Percentiles rank a stretch among this genome's conserved stretches.
Evolutionary conservation across 2,888 invertebrate genomes (phyloP).

Genomic region (Andrena praecox): DNA sequence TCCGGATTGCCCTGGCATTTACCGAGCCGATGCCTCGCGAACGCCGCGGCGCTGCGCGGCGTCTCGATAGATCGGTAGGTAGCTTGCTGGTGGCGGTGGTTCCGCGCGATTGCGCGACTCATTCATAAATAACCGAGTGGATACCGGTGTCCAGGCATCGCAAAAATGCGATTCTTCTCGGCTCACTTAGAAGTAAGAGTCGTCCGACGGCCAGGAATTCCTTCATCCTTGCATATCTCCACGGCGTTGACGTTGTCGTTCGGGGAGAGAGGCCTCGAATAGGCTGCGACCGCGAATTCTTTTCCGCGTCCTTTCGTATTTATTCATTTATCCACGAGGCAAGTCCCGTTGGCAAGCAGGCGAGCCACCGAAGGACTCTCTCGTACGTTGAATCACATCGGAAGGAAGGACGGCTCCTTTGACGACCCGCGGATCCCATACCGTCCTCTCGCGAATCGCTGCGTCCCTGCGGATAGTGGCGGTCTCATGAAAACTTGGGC

Average conservation of each 20-base stretch:
- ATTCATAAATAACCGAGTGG: constrained; percentile 54
- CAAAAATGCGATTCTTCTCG: constrained; percentile 46
- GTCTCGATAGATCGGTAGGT: constrained; percentile 39
- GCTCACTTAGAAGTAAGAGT: constrained; percentile 9
- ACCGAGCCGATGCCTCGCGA: background rate
- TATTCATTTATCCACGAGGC: background rate
- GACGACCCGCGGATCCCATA: background rate
- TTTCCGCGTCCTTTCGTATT: background rate
- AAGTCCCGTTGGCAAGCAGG: background rate
- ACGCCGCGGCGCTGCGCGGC: constrained; percentile 10
- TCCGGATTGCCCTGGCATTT: background rate
- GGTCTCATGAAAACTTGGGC: constrained; percentile 79
- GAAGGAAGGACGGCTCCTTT: background rate
- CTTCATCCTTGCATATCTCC: constrained; percentile 6
- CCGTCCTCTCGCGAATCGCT: constrained; percentile 44
- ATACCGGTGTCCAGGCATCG: constrained; percentile 33
- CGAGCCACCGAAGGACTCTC: no score
- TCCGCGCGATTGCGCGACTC: constrained; percentile 47
- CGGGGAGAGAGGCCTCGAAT: constrained; percentile 8
- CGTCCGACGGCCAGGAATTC: constrained; percentile 11
- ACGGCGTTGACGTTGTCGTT: background rate
- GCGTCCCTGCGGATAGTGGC: constrained; percentile 49
- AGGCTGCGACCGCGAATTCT: background rate
- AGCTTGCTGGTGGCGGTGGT: constrained; percentile 26
- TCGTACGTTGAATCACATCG: background rate